Percentiles rank a stretch among this genome's conserved stretches.
Conservation (phyloP, 2,113 vertebrate genomes). For the Scophthalmus maximus region DNA sequence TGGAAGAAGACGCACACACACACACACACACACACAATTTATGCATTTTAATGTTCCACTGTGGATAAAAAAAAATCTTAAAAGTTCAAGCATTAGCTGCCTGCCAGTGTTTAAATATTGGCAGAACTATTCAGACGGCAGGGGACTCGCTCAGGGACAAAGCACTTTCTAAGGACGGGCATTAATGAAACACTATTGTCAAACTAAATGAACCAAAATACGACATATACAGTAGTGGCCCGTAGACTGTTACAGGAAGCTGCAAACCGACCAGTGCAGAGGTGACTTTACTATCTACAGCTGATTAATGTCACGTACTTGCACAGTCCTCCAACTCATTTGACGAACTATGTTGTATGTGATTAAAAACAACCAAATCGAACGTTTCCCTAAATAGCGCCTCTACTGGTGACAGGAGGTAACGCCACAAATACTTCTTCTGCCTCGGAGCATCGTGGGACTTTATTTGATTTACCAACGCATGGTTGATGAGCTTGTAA, state of each 20-base stretch:
- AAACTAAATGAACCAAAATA: not conserved
- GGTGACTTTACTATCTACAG: constrained; percentile 6
- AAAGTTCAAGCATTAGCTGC: constrained; percentile 50
- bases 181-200: constrained; percentile 36
- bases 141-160: constrained; percentile 39
- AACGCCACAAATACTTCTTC: too few species aligned
- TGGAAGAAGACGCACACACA: constrained; percentile 55
- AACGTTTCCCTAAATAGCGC: too few species aligned
- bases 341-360: too few species aligned
- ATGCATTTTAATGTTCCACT: constrained; percentile 66
- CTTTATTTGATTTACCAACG: too few species aligned
- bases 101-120: constrained; percentile 60
- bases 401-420: too few species aligned
- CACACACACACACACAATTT: constrained; percentile 52
- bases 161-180: constrained; percentile 22
- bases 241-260: constrained; percentile 9
- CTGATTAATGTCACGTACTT: not conserved
- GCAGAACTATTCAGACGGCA: constrained; percentile 32
- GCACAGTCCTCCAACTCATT: too few species aligned
- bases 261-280: constrained; percentile 7
- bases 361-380: too few species aligned
- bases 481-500: too few species aligned
- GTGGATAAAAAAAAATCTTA: constrained; percentile 53
- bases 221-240: not conserved
- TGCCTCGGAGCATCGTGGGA: too few species aligned